These are phyloP conservation scores for Antidorcas marsupialis DNA, from an alignment of 2,113 vertebrate genomes.

Conservation along the genomic window DNA sequence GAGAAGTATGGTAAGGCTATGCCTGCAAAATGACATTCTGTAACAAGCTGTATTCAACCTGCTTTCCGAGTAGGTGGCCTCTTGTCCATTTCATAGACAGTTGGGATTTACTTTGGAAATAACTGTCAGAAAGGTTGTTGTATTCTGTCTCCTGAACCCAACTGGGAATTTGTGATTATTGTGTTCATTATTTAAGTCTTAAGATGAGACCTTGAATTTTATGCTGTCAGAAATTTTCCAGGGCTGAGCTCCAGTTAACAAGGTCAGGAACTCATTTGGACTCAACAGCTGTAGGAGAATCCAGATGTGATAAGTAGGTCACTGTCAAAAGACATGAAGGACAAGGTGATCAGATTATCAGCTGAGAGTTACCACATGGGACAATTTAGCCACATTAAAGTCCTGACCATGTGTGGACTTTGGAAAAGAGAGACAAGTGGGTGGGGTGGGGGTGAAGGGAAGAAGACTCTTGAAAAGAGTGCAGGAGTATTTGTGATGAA, in stretches of 20 bases:
- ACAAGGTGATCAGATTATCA: not conserved
- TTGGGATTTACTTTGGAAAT: conserved; percentile 38
- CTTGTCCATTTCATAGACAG: conserved; percentile 24
- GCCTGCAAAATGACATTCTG: conserved; percentile 24
- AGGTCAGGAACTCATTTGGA: conserved; percentile 60
- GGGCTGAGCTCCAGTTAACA: not conserved
- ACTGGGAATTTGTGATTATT: conserved; percentile 33
- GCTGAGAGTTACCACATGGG: not conserved
- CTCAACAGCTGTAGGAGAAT: conserved; percentile 29
- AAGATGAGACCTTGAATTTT: not conserved
- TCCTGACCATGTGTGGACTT: not conserved
- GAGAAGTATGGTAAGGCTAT: not conserved
- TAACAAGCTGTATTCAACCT: not conserved
- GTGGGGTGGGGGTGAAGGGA: not conserved
- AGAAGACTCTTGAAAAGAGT: conserved; percentile 30
- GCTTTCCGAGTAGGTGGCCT: not conserved
- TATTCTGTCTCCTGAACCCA: conserved; percentile 18
- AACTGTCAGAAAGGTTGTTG: not conserved
- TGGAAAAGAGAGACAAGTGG: not conserved
- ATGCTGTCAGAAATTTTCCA: conserved; percentile 34
- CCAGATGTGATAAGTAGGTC: conserved; percentile 32
- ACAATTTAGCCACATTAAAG: conserved; percentile 10
- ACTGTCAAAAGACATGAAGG: not conserved
- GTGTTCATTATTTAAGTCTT: conserved; percentile 57
- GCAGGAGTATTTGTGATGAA: not conserved